Conservation (phyloP, 2,888 invertebrate species). For the Poecilobothrus nobilitatus region DNA sequence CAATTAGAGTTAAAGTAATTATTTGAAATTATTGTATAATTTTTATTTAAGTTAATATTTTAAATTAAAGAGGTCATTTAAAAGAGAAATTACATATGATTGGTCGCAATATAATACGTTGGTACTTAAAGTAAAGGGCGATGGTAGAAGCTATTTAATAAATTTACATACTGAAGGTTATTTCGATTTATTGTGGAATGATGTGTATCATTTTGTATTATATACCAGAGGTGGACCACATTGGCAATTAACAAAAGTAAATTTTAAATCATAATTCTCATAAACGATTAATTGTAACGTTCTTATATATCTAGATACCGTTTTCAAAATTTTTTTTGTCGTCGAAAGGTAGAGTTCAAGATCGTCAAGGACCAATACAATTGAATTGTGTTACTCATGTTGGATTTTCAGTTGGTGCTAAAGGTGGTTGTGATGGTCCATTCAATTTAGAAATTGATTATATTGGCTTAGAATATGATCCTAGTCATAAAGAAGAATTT, state of each 20-base stretch:
- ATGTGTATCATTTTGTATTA: conserved; percentile 74
- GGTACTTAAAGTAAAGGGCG: conserved; percentile 78
- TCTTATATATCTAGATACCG: conserved; percentile 62
- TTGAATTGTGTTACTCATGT: conserved; percentile 59
- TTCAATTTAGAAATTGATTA: conserved; percentile 90
- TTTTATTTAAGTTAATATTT: not conserved
- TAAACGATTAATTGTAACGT: not conserved
- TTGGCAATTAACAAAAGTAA: conserved; percentile 85
- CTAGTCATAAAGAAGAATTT: conserved; percentile 68
- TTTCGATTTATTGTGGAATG: conserved; percentile 83
- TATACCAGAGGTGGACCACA: conserved; percentile 97
- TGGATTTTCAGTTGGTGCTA: conserved; percentile 75
- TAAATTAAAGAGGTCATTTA: conserved; percentile 68
- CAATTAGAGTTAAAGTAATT: conserved; percentile 56
- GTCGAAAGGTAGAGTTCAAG: conserved; percentile 79
- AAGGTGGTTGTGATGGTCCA: conserved; percentile 61
- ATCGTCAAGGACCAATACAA: conserved; percentile 59
- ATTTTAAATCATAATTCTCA: not conserved
- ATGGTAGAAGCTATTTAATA: conserved; percentile 83
- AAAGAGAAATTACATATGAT: conserved; percentile 58
- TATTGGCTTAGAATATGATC: conserved; percentile 77
- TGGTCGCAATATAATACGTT: conserved; percentile 69
- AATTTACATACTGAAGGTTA: conserved; percentile 67
- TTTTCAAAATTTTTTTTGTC: conserved; percentile 84
- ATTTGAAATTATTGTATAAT: not conserved